Evolutionary conservation across 2,797 vertebrate species (phyloP).

Genomic region (Enteromius fasciolatus): DNA sequence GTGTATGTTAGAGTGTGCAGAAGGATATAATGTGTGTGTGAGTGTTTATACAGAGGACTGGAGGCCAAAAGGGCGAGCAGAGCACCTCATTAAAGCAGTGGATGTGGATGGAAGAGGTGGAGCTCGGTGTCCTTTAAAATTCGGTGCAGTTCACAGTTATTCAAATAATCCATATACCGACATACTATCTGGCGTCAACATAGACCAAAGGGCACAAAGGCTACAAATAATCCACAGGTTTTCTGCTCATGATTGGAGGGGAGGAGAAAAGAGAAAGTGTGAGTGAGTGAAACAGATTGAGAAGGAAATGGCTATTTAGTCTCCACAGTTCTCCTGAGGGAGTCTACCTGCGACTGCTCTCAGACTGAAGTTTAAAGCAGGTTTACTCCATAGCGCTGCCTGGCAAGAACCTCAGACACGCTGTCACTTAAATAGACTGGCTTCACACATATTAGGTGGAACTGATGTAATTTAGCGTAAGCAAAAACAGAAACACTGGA

Average conservation of each 20-base stretch:
- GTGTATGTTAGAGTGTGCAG: conserved; percentile 25
- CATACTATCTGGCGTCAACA: conserved; percentile 43
- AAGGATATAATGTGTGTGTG: conserved; percentile 51
- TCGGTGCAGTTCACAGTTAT: conserved; percentile 8
- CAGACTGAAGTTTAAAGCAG: conserved; percentile 27
- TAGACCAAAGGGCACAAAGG: conserved; percentile 40
- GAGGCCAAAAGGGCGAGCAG: conserved; percentile 74
- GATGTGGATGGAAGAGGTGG: conserved; percentile 57
- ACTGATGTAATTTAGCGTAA: conserved; percentile 19
- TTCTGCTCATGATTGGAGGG: not conserved
- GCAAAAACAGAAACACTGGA: conserved; percentile 17
- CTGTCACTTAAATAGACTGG: conserved; percentile 33
- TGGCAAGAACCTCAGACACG: conserved; percentile 13
- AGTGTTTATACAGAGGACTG: conserved; percentile 69
- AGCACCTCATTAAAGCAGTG: conserved; percentile 73
- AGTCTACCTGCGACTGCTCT: conserved; percentile 30
- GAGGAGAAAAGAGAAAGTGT: conserved; percentile 6
- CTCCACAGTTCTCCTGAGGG: conserved; percentile 29
- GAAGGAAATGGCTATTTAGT: conserved; percentile 34
- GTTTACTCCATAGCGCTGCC: conserved; percentile 17
- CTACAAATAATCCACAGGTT: conserved; percentile 37
- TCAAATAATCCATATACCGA: conserved; percentile 41
- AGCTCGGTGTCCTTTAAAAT: conserved; percentile 15
- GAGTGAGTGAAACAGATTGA: conserved; percentile 16
- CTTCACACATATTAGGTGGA: conserved; percentile 15